phyloP scores from a whole-genome alignment of 2,888 invertebrate genomes.

The Hedychridium roseum region DNA sequence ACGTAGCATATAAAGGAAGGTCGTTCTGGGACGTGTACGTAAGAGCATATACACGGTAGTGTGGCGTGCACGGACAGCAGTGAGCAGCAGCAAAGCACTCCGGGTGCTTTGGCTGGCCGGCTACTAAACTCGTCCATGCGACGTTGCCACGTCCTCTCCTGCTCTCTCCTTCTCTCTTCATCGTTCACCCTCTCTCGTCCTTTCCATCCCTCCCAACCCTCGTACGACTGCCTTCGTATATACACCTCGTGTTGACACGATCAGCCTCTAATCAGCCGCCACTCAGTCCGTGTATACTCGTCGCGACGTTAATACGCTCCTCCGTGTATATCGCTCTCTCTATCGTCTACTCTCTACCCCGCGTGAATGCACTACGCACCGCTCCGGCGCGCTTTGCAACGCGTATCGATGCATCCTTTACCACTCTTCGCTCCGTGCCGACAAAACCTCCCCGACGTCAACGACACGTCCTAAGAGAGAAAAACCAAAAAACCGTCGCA shows the following conservation, averaged over 20 bases:
- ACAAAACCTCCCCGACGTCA: too few relatives aligned
- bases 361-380: conserved; percentile 10
- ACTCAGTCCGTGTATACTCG: not conserved
- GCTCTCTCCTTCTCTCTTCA: conserved; percentile 13
- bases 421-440: too few relatives aligned
- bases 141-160: conserved; percentile 44
- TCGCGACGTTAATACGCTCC: conserved; percentile 20
- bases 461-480: too few relatives aligned
- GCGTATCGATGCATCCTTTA: too few relatives aligned
- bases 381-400: too few relatives aligned
- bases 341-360: too few relatives aligned
- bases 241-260: conserved; percentile 32
- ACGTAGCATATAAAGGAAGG: conserved; percentile 34
- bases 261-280: conserved; percentile 9
- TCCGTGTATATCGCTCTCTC: too few relatives aligned
- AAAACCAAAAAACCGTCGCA: too few relatives aligned
- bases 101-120: conserved; percentile 37
- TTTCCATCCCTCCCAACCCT: conserved; percentile 25
- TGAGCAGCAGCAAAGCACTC: conserved; percentile 26
- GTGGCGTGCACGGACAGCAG: conserved; percentile 32
- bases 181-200: conserved; percentile 20
- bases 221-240: not conserved
- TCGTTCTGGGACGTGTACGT: conserved; percentile 40
- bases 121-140: conserved; percentile 47
- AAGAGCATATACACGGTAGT: too few relatives aligned